Evolutionary conservation across 2,797 vertebrate species (phyloP), one percentile per base, ranked within the genome.

Genomic region (Mastacembelus armatus): DNA sequence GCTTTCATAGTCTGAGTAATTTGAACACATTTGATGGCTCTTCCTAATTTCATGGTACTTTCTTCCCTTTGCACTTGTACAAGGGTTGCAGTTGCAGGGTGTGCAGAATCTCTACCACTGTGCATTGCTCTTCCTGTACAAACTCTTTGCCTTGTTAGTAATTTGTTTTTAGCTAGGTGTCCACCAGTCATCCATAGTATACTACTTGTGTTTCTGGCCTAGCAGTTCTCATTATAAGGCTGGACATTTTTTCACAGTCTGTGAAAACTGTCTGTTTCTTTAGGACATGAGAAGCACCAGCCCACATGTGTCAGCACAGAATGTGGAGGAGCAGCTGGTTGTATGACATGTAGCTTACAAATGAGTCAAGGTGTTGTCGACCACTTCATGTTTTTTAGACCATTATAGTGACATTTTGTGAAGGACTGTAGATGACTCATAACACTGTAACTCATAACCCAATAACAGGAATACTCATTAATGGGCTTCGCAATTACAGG

Each of bases 361-460:
- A 60, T 60, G 64, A 74, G 19, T 71, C 66, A 71, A 66, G 26
- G 44, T 60, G 18, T 48, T 36, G 35, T 63, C 44, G 66, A 48
- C 16, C 27, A 40, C 12, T 39, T 56, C 1, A 12, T 64, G 49
- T 29, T 52, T 55, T 59, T 56, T 7, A 32, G 36, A 16, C 35
- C 2, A 16, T 52, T 74, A 35, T 2, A 33, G 6, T 45, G 14
- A 54, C 18, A 2, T n/a, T n/a, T n/a, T n/a, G n/a, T n/a, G n/a
- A n/a, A 60, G 14, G 9, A 30, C 42, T 38, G 10, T 8, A 44
- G 36, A 64, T 75, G 45, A 67, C 49, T 77, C 52, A 44, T 65
- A 27, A 30, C 35, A 50, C 21, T 36, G 18, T n/a, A n/a, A n/a
- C n/a, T n/a, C n/a, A n/a, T n/a, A n/a, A n/a, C n/a, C n/a, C n/a